phyloP scores from a whole-genome alignment of 2,888 invertebrate genomes.

The Parelbella ahira region DNA sequence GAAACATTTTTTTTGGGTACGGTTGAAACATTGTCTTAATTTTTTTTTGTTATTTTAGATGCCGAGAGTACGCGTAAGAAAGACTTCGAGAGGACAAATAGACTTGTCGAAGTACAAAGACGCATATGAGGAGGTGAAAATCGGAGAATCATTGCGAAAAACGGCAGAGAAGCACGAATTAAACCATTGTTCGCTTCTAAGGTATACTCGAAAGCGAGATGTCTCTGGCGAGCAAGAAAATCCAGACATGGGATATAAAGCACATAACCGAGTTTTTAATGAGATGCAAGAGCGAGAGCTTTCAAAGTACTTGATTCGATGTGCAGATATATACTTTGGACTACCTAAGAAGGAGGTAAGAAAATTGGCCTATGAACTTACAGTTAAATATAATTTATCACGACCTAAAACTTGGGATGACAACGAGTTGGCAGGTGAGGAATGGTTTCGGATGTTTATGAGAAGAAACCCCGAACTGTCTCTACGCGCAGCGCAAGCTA shows the following conservation, averaged over 20 bases:
- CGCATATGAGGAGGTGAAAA: constrained; percentile 26
- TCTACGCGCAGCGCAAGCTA: neutral
- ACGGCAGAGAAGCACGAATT: constrained; percentile 27
- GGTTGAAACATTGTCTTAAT: constrained; percentile 4
- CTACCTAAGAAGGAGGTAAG: constrained; percentile 29
- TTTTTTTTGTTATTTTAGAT: constrained; percentile 24
- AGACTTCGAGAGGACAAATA: constrained; percentile 19
- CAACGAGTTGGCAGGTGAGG: constrained; percentile 30
- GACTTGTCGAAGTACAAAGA: constrained; percentile 18
- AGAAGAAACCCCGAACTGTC: neutral
- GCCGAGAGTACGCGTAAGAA: constrained; percentile 25
- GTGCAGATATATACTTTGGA: constrained; percentile 34
- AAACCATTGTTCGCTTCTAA: constrained; percentile 27
- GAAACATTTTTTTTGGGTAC: neutral
- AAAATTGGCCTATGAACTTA: constrained; percentile 32
- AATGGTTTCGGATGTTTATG: constrained; percentile 33
- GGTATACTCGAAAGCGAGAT: constrained; percentile 29
- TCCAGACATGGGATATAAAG: constrained; percentile 27
- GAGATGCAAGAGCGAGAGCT: constrained; percentile 28
- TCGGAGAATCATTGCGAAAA: constrained; percentile 27
- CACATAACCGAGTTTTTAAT: constrained; percentile 28
- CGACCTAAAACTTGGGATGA: constrained; percentile 28
- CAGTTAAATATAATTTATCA: constrained; percentile 27
- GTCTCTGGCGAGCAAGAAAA: constrained; percentile 10
- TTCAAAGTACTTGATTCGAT: constrained; percentile 30